Conservation (phyloP, 2,888 invertebrate genomes). For the Yponomeuta malinellus region DNA sequence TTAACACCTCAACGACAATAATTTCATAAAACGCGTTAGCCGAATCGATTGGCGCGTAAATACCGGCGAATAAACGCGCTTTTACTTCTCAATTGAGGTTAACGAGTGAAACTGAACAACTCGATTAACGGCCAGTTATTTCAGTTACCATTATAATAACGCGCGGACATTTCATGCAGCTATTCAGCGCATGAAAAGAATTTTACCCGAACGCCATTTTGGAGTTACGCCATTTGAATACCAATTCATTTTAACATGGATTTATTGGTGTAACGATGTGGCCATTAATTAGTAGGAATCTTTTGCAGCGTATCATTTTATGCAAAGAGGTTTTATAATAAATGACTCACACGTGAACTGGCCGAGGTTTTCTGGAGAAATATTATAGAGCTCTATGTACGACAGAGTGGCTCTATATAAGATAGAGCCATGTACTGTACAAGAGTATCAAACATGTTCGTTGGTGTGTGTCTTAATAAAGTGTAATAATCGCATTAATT, state of each 20-base stretch:
- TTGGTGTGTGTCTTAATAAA: not conserved
- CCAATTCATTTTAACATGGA: slow-evolving; percentile 2
- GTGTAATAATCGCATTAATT: not conserved
- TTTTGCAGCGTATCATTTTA: not conserved
- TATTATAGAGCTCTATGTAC: not conserved
- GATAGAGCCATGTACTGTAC: not conserved
- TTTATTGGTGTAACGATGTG: not conserved
- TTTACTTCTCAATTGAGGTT: slow-evolving; percentile 12
- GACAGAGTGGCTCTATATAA: not conserved
- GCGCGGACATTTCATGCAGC: slow-evolving; percentile 4
- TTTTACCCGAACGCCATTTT: not conserved
- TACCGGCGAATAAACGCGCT: slow-evolving; percentile 12
- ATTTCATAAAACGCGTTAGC: not conserved
- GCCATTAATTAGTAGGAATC: slow-evolving; percentile 5
- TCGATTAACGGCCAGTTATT: slow-evolving; percentile 12
- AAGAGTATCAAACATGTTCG: not conserved
- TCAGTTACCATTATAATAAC: slow-evolving; percentile 12
- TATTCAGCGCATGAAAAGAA: not conserved
- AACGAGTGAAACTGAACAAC: slow-evolving; percentile 13
- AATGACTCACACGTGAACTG: not conserved
- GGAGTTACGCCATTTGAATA: slow-evolving; percentile 6
- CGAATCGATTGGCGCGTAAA: slow-evolving; percentile 1
- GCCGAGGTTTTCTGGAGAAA: not conserved
- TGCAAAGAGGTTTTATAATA: not conserved
- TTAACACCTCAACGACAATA: not conserved